Evolutionary conservation across 1,140 invertebrate genomes (phyloP), one percentile per base, ranked within the genome.

Genomic region (Zaprionus ghesquierei): DNA sequence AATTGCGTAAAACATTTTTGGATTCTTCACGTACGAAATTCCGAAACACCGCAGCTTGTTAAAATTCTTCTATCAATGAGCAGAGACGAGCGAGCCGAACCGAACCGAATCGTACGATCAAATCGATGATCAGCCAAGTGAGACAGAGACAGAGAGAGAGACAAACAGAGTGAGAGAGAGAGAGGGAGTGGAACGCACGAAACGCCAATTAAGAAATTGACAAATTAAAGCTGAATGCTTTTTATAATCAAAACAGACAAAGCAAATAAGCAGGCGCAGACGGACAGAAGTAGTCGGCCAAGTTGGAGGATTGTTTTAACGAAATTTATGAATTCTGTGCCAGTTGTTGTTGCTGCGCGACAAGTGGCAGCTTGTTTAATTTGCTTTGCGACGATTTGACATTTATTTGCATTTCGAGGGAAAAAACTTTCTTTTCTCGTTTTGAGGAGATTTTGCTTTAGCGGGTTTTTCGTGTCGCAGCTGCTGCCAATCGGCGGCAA

Each of bases 1-100:
- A 89, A 89, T 89, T 89, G 84, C 84, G 84, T 89, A 89, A 89
- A 89, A 89, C 84, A 89, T 89, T 89, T 89, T 89, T 89, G 84
- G 85, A 89, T 89, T 89, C 84, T 89, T 89, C 84, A 89, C 84
- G 84, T 89, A 87, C 79, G 84, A 89, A 89, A 89, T 89, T 89
- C 84, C 84, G 66, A 89, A 86, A 89, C 84, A 89, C 84, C 84
- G 84, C 50, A 89, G 79, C 84, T 89, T 89, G 84, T 89, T 89
- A 89, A 89, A 89, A 89, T 89, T 89, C 84, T 89, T 89, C 84
- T 89, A 89, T 89, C 84, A 86, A 70, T 86, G 75, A 77, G 75
- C 73, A 71, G 60, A 61, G 27, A 71, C 69, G 27, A 70, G 33
- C 25, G 33, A 69, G 41, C 63, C 23, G 62, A 38, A n/a, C n/a